Conservation (phyloP, 2,797 vertebrate species). For the Poecile montanus region DNA sequence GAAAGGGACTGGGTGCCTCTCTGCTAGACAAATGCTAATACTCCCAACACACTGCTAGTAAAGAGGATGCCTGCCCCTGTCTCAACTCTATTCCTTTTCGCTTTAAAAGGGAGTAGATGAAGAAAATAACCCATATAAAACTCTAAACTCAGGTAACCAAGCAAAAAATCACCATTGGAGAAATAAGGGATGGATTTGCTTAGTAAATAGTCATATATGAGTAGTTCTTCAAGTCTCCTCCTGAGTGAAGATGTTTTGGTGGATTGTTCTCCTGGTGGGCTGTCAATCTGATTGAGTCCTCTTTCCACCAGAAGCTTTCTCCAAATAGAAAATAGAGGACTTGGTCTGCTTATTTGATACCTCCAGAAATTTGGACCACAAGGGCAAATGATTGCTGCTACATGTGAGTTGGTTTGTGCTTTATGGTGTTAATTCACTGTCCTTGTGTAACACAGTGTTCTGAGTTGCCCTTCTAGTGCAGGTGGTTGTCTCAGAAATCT, state of each 20-base stretch:
- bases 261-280: not conserved
- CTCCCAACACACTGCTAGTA: not conserved
- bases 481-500: not conserved
- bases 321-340: not conserved
- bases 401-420: accelerated
- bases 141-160: not conserved
- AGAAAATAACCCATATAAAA: not conserved
- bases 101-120: not conserved
- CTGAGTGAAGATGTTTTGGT: not conserved
- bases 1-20: not conserved
- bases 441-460: not conserved
- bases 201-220: not conserved
- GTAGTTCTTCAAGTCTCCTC: not conserved
- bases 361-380: not conserved
- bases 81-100: not conserved
- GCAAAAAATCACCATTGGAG: not conserved
- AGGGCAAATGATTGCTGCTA: not conserved
- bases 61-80: not conserved
- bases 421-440: not conserved
- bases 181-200: not conserved
- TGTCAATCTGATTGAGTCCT: not conserved
- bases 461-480: not conserved
- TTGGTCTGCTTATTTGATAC: not conserved
- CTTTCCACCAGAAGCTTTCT: not conserved
- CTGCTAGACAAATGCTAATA: not conserved